Conservation (phyloP, 35 echinoderm and acorn worm species). For the Chiridota heheva region DNA sequence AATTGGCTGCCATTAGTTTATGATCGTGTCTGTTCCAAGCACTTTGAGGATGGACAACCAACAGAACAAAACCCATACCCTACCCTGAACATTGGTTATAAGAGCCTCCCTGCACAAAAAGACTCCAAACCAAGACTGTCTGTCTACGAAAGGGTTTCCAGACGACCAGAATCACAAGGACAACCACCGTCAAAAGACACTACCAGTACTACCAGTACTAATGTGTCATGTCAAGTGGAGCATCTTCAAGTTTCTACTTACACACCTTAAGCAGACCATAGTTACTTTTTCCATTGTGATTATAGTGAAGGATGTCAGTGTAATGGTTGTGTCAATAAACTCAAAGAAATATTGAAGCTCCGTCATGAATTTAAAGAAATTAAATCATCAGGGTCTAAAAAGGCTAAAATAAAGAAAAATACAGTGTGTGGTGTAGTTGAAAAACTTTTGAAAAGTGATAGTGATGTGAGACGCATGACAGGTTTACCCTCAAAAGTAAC, state of each 20-base stretch:
- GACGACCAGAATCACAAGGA: neutral
- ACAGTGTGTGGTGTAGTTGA: no score
- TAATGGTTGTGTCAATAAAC: neutral
- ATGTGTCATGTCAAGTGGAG: no score
- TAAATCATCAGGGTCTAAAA: no score
- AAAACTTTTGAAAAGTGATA: no score
- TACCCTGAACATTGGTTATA: neutral
- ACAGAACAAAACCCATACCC: conserved; percentile 17
- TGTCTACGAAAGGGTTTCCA: neutral
- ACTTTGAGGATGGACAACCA: neutral
- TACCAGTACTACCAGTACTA: conserved; percentile 1
- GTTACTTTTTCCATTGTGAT: no score
- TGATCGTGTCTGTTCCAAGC: neutral
- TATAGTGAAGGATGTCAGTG: conserved; percentile 1
- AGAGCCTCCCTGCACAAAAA: neutral
- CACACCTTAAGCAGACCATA: no score
- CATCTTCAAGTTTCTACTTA: no score
- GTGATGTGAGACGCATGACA: no score
- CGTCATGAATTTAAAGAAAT: no score
- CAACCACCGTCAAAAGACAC: neutral
- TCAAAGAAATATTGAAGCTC: no score
- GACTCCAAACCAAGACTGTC: neutral
- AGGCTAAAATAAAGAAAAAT: no score
- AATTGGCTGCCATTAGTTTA: neutral
- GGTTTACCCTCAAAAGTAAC: no score